Base-by-base conservation (phyloP, 2,888 invertebrate genomes). In the Zaprionus lineosus region DNA sequence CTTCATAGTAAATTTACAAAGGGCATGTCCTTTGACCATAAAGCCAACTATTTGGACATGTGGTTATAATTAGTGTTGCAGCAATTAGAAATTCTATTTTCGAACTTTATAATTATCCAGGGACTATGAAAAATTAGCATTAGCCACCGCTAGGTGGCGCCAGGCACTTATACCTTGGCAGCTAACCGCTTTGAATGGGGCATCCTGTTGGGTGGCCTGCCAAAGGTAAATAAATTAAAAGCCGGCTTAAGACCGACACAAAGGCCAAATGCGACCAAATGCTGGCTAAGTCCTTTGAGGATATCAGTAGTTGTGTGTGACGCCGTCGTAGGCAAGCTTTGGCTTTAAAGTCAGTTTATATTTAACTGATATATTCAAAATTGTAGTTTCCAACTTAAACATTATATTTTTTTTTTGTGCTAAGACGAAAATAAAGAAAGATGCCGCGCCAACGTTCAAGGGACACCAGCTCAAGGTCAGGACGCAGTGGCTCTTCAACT, bases 401-500 rank as follows among this genome's bases (percentile, higher is more conserved):
- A n/a, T 52, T 2, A 40, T 7, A 43, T 18, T 36, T 26, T 21
- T 37, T 9, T 26, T 14, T n/a, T n/a, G n/a, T n/a, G n/a, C n/a
- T n/a, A n/a, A n/a, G n/a, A n/a, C n/a, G n/a, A n/a, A n/a, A 12
- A n/a, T 28, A 1, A 2, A 12, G 1, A 1, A 57, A 56, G 14
- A 79, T 82, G 78, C 75, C 76, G 11, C 82, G 82, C 12, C 71
- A 74, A 46, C 74, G 72, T 3, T 65, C 82, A 24, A 61, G 61
- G 1, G 47, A 40, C 15, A 4, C 44, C 29, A 14, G 46, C 8
- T 7, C 37, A 6, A 48, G 40, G 9, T 28, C 58, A 1, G 18
- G 18, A 5, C 43, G 66, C 3, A 16, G 28, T 2, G 44, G 34
- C 7, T 43, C 11, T 14, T 46, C n/a, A 31, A 56, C 55, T 9